Base-by-base conservation (phyloP, 2,888 invertebrate species). In the Ellobium chinense region DNA sequence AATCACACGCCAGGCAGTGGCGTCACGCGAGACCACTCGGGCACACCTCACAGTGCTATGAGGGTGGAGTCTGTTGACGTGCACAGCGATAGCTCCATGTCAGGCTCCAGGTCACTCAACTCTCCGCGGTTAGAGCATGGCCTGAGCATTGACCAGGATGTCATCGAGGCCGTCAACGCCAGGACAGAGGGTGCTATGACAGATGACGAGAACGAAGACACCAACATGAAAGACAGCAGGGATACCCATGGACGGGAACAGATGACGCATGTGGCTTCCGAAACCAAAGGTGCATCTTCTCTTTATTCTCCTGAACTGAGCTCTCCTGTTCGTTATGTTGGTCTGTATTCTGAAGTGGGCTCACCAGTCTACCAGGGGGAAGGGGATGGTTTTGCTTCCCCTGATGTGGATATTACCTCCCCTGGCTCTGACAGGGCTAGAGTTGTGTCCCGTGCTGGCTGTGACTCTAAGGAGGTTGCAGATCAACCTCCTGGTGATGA, bases 11-110 rank as follows among this genome's bases (percentile, higher is more conserved):
- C 77, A 21, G 69, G 70, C 3, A 63, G 73, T n/a, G 69, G 80
- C 3, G 34, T 66, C 29, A 37, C 58, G 1, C 31, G 72, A 24
- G 73, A 72, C 63, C 80, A 34, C 68, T 82, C 75, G 56, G 78
- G 72, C 36, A 81, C 72, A 18, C 79, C 83, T 0, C 72, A 79
- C 65, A 85, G 78, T 80, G 85, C 79, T 70, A 85, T 81, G 63
- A 85, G 89, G n/a, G 85, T 87, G 39, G 90, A 90, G 80, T 87
- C 84, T 12, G 89, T 87, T 9, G 91, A 91, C 72, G 89, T 89
- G 58, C 89, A 90, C 82, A 89, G 90, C 74, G 91, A 90, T 84
- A 89, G 88, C 79, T 91, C 91, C 75, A 84, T 90, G 86, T 91
- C 91, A 27, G 89, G 90, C 37, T 90, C 90, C 72, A 86, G 88